Evolutionary conservation across 2,888 invertebrate species (phyloP), one percentile per base, ranked within the genome.

Genomic region (Stenichneumon culpator): DNA sequence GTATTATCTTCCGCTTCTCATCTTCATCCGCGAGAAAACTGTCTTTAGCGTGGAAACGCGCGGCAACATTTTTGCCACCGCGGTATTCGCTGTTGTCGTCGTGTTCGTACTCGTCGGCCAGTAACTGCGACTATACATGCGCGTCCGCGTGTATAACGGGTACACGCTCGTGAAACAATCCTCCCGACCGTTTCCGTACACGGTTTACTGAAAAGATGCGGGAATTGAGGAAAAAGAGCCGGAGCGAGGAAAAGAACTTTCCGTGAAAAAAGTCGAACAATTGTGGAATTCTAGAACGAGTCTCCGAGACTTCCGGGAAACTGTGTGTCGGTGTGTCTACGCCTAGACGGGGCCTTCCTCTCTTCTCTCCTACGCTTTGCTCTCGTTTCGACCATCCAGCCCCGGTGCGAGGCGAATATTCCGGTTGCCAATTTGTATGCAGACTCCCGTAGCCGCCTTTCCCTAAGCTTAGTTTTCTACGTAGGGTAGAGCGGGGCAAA

Each of bases 191-290:
- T 74, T 74, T 74, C 63, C 63, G 57, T 60, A 60, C 63, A 74
- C 74, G 67, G 28, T 74, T 74, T 63, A 28, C 74, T 63, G 39
- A 25, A 78, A 68, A 68, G 68, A 54, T 63, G 60, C 28, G 25
- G 39, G 47, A 19, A 54, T 39, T 25, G 68, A 52, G 69, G 54
- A 67, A 52, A 67, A 65, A 65, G 63, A 54, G 54, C n/a, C 36
- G 52, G 25, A 52, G 36, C 52, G 39, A 57, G 72, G 22, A 32
- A 44, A 72, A 16, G 39, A 84, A 86, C 77, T 86, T 79, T 69
- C 44, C 32, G 79, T 69, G 65, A 39, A 54, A 54, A 86, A 74
- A 82, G 79, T 79, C 77, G 28, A 82, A 86, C 82, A 79, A 84
- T 86, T 75, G 25, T 25, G 75, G 72, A 63, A 81, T 86, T 63